Conservation (phyloP, 2,888 invertebrate genomes). For the Ellobium chinense region DNA sequence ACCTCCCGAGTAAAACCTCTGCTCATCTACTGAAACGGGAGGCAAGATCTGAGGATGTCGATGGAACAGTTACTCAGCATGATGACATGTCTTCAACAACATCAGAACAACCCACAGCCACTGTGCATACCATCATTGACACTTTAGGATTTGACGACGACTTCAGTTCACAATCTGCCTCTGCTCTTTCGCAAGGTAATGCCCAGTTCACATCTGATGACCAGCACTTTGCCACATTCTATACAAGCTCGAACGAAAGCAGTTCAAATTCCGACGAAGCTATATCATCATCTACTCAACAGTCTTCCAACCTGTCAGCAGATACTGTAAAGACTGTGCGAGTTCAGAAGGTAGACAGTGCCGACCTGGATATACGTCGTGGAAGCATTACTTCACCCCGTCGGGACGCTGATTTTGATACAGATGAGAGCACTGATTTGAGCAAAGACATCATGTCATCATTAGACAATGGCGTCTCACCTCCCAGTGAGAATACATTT, state of each 20-base stretch:
- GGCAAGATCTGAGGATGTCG: neutral
- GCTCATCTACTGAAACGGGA: neutral
- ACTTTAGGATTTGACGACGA: neutral
- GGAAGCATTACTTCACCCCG: neutral
- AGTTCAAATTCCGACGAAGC: neutral
- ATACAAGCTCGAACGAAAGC: neutral
- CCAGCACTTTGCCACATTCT: neutral
- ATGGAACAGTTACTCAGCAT: neutral
- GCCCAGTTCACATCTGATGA: neutral
- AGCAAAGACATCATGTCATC: neutral
- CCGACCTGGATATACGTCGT: neutral
- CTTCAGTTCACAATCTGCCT: neutral
- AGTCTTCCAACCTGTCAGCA: neutral
- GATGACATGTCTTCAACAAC: no score
- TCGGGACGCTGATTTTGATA: neutral
- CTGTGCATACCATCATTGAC: neutral
- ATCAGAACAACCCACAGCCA: neutral
- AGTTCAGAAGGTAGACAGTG: conserved; percentile 8
- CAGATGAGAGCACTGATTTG: neutral
- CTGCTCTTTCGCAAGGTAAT: neutral
- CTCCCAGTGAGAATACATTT: neutral
- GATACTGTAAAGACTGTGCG: neutral
- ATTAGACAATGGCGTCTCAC: neutral
- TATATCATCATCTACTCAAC: neutral
- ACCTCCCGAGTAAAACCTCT: neutral